A percentile compares a stretch with the other conserved stretches of the same genome.
Conservation (phyloP, 2,113 vertebrate genomes). For the Aphelocoma coerulescens region DNA sequence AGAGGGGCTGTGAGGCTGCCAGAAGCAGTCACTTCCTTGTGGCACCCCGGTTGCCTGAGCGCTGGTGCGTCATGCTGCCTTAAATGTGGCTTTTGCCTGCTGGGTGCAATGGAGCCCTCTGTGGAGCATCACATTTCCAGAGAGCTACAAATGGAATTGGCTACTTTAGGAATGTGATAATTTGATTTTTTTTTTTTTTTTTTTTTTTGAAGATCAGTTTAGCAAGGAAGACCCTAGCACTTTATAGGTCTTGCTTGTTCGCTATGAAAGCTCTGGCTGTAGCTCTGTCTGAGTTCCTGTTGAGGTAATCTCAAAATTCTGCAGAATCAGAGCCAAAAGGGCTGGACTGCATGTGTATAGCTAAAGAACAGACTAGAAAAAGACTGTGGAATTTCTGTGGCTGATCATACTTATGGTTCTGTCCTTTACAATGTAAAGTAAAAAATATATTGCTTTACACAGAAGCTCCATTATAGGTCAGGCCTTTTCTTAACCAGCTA, state of each 20-base stretch:
- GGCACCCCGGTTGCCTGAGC: neutral
- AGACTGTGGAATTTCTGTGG: neutral
- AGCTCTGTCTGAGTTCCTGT: neutral
- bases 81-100: conserved; percentile 14
- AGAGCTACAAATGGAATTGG: conserved; percentile 34
- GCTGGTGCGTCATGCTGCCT: neutral
- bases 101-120: conserved; percentile 12
- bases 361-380: neutral
- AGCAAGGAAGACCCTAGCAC: neutral
- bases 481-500: neutral
- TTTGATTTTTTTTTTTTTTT: neutral
- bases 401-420: neutral
- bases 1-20: neutral
- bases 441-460: neutral
- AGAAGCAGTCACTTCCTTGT: neutral
- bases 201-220: neutral
- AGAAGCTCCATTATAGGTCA: neutral
- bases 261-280: neutral
- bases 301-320: neutral
- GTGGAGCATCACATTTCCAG: conserved; percentile 9
- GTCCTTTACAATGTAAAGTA: neutral
- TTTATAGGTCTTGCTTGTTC: neutral
- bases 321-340: neutral
- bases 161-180: neutral
- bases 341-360: neutral